phyloP scores from a whole-genome alignment of 2,797 vertebrate genomes.

The Rhyacichthys aspro region DNA sequence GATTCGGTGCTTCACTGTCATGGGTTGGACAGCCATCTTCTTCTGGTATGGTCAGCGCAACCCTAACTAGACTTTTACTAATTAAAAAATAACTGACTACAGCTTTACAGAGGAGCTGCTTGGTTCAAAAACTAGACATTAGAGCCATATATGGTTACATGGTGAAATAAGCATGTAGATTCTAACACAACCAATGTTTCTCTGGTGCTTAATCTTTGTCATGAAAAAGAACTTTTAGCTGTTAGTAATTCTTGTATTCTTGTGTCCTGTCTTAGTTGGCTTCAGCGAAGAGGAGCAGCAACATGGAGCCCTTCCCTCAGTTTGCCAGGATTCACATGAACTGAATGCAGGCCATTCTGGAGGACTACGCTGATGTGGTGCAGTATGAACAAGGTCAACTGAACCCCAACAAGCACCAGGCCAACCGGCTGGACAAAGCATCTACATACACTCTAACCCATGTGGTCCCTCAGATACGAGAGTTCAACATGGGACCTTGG shows the following conservation, averaged over 20 bases:
- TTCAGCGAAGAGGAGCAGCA: constrained; percentile 74
- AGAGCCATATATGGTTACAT: no score
- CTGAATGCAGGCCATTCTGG: constrained; percentile 76
- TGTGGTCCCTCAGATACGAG: constrained; percentile 72
- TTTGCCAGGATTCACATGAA: constrained; percentile 73
- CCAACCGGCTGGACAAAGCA: constrained; percentile 72
- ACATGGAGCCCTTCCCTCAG: constrained; percentile 78
- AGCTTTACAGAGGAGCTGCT: no score
- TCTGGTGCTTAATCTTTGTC: no score
- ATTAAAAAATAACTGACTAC: no score
- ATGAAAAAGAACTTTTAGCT: neutral
- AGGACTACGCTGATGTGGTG: constrained; percentile 73
- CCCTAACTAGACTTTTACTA: no score
- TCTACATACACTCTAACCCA: constrained; percentile 78
- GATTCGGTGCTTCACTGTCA: no score
- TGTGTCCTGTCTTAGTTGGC: constrained; percentile 55
- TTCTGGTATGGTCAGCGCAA: no score
- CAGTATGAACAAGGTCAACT: constrained; percentile 75
- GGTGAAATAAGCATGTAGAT: no score
- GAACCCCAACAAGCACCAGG: constrained; percentile 75
- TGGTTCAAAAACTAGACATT: no score
- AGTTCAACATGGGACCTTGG: constrained; percentile 75
- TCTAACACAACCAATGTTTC: no score
- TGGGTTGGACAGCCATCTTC: no score
- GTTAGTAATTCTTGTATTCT: no score